Conservation (phyloP, 1,140 invertebrate species). For the Bombus confusus region DNA sequence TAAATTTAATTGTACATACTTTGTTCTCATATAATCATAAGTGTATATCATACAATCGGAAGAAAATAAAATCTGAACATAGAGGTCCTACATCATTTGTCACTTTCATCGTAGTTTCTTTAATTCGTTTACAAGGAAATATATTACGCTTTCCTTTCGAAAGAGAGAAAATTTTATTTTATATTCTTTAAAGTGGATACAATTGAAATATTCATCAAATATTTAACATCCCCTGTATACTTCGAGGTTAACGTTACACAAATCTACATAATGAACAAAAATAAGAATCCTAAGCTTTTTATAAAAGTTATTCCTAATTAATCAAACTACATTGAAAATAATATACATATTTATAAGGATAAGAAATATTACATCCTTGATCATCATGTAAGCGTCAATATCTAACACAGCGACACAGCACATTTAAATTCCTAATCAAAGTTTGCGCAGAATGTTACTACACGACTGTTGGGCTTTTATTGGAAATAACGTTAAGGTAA, state of each 20-base stretch:
- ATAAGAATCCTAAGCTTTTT: background rate
- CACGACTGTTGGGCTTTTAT: too few species aligned
- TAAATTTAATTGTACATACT: too few species aligned
- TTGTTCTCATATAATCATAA: background rate
- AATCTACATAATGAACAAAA: background rate
- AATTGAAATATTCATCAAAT: too few species aligned
- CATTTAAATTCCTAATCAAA: too few species aligned
- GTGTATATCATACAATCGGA: background rate
- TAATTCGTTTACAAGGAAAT: background rate
- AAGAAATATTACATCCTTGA: too few species aligned
- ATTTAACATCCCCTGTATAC: too few species aligned
- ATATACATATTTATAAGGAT: background rate
- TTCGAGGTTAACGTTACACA: too few species aligned
- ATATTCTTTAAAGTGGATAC: background rate
- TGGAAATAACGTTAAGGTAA: too few species aligned
- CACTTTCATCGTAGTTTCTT: background rate
- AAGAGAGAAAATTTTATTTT: background rate
- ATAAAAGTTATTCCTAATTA: background rate
- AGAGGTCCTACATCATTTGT: background rate
- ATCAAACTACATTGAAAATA: background rate
- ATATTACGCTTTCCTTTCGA: background rate
- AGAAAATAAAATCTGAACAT: background rate
- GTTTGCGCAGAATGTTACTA: too few species aligned
- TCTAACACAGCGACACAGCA: too few species aligned
- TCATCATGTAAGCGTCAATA: too few species aligned